Percentiles rank a stretch among this genome's conserved stretches.
Evolutionary conservation across 2,113 vertebrate genomes (phyloP).

Genomic region (Setophaga kirtlandii): DNA sequence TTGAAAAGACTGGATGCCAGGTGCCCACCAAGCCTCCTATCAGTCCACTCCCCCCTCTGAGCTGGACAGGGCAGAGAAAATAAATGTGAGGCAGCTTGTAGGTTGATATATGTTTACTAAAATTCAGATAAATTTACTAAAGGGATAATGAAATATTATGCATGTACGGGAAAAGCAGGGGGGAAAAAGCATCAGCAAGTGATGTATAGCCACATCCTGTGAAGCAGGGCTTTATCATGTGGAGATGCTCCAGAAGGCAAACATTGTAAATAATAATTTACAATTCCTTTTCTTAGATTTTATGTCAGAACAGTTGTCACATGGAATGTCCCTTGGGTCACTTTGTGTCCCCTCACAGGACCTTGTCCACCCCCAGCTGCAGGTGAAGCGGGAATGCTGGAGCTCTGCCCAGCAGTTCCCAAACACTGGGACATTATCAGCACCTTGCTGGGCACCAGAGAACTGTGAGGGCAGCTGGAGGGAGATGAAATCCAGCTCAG

Average conservation of each 20-base stretch:
- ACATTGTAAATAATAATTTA: not conserved
- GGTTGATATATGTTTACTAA: not conserved
- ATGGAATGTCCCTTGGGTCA: not conserved
- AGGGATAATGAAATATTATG: not conserved
- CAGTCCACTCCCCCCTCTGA: not conserved
- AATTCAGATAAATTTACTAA: not conserved
- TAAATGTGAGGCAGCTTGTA: not conserved
- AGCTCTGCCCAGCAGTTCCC: not conserved
- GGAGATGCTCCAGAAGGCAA: not conserved
- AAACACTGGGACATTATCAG: not conserved
- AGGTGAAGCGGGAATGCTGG: not conserved
- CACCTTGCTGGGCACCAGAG: not conserved
- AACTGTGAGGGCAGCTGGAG: not conserved
- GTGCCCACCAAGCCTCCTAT: not conserved
- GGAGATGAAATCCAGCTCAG: not conserved
- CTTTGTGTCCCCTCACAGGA: not conserved
- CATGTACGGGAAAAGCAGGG: not conserved
- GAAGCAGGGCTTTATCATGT: no score
- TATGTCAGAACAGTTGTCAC: no score
- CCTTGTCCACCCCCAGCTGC: not conserved
- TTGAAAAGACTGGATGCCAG: not conserved
- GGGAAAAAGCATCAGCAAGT: not conserved
- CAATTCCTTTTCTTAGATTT: not conserved
- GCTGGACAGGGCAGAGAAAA: not conserved
- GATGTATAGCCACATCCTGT: accelerated